Evolutionary conservation across 2,797 vertebrate species (phyloP).

Genomic region (Chiroxiphia lanceolata): DNA sequence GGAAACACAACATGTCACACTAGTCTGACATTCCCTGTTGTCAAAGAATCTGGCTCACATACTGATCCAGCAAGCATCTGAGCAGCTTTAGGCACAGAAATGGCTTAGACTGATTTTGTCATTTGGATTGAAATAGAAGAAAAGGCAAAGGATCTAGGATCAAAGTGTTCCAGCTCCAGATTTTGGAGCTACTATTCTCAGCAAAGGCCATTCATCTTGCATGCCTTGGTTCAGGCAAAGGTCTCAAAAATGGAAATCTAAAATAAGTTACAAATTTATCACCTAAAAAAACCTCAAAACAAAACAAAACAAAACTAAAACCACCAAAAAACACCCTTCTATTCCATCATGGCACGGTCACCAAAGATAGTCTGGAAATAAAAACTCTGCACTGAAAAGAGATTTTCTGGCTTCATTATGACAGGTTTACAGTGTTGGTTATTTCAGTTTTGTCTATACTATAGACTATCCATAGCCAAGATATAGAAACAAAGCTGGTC

Average conservation of each 20-base stretch:
- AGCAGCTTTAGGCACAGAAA: slow-evolving; percentile 40
- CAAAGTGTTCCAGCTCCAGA: slow-evolving; percentile 47
- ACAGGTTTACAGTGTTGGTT: not conserved
- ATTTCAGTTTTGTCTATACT: not conserved
- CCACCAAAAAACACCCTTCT: not conserved
- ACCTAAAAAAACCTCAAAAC: not conserved
- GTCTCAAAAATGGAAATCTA: slow-evolving; percentile 11
- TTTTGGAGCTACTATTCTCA: slow-evolving; percentile 8
- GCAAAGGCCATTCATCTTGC: slow-evolving; percentile 33
- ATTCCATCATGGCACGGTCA: not conserved
- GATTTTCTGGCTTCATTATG: not conserved
- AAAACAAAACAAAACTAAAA: too few species aligned
- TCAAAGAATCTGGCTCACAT: slow-evolving; percentile 26
- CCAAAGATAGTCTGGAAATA: not conserved
- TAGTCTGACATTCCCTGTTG: slow-evolving; percentile 48
- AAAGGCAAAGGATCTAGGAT: slow-evolving; percentile 17
- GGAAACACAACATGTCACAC: slow-evolving; percentile 59
- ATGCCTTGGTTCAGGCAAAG: not conserved
- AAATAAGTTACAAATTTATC: slow-evolving; percentile 26
- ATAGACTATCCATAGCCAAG: not conserved
- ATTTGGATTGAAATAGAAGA: slow-evolving; percentile 21
- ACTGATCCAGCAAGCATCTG: slow-evolving; percentile 51
- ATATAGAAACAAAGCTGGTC: not conserved
- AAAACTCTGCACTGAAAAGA: not conserved
- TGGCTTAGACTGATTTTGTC: slow-evolving; percentile 21